Percentiles rank a stretch among this genome's conserved stretches.
These are phyloP conservation scores for Idaea aversata DNA, from an alignment of 2,888 invertebrate species.

Conservation along the genomic window DNA sequence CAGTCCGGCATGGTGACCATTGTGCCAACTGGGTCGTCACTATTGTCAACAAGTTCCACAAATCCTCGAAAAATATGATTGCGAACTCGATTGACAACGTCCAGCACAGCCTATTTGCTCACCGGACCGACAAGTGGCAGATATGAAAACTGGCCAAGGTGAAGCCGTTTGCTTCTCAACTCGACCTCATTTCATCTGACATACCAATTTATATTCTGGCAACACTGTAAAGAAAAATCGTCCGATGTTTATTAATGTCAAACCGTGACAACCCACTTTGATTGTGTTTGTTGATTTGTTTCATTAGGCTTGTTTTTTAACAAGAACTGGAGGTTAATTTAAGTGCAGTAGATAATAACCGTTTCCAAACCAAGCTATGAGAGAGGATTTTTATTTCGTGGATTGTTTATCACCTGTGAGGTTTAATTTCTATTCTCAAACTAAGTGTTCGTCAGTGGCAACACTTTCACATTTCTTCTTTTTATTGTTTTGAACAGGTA, in stretches of 20 bases:
- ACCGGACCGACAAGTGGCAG: conserved; percentile 59
- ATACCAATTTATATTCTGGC: conserved; percentile 30
- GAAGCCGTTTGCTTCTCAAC: conserved; percentile 33
- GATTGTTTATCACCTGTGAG: too few relatives aligned
- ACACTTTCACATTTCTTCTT: too few relatives aligned
- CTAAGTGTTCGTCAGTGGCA: too few relatives aligned
- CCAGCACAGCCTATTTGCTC: conserved; percentile 61
- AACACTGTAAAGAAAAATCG: conserved; percentile 22
- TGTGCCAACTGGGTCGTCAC: too few relatives aligned
- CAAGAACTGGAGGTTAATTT: neutral
- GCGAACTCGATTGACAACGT: conserved; percentile 56
- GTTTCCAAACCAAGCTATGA: too few relatives aligned
- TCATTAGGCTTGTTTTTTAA: neutral
- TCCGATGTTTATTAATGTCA: conserved; percentile 15
- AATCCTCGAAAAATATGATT: neutral
- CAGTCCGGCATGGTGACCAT: too few relatives aligned
- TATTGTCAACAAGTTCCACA: neutral
- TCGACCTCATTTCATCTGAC: conserved; percentile 37
- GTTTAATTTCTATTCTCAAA: too few relatives aligned
- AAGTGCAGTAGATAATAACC: neutral
- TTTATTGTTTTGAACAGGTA: too few relatives aligned
- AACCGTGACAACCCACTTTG: conserved; percentile 7
- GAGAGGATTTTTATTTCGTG: too few relatives aligned
- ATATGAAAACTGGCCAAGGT: conserved; percentile 74
- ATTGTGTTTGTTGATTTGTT: conserved; percentile 3